Conservation (phyloP, 37 sponge, comb jelly and placozoan genomes). For the Oscarella lobularis region DNA sequence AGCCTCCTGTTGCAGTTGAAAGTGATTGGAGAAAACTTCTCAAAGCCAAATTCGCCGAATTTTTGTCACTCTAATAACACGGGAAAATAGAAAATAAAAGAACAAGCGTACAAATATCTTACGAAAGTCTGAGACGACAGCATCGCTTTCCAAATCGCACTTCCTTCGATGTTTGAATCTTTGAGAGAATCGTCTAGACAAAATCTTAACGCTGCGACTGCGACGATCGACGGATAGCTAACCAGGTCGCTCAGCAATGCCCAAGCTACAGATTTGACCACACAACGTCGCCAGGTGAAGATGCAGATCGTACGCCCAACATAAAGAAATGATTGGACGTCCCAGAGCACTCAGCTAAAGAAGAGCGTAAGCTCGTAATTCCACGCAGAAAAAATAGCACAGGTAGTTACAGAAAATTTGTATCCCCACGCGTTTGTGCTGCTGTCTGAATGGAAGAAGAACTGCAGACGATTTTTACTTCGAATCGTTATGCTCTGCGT, state of each 20-base stretch:
- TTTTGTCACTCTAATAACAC: not conserved
- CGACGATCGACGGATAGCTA: not conserved
- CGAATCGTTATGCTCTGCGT: no score
- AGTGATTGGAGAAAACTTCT: not conserved
- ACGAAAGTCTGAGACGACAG: no score
- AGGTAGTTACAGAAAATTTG: conserved; percentile 62
- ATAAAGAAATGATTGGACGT: conserved; percentile 12
- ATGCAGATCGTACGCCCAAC: conserved; percentile 63
- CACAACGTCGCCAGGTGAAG: conserved; percentile 39
- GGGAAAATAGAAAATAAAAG: not conserved
- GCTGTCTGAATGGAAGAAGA: conserved; percentile 58
- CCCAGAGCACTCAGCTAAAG: conserved; percentile 56
- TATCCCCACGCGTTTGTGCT: conserved; percentile 73
- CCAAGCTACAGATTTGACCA: conserved; percentile 35
- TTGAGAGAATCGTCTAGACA: no score
- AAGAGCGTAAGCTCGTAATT: not conserved
- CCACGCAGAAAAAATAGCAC: not conserved
- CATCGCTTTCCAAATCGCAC: no score
- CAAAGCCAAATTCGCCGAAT: not conserved
- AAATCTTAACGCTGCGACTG: no score
- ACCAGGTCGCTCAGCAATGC: conserved; percentile 12
- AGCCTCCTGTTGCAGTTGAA: not conserved
- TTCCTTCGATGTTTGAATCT: no score
- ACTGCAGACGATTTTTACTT: no score
- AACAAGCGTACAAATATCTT: no score